These are phyloP conservation scores for Contarinia nasturtii DNA, from an alignment of 1,140 invertebrate genomes.

Conservation along the genomic window DNA sequence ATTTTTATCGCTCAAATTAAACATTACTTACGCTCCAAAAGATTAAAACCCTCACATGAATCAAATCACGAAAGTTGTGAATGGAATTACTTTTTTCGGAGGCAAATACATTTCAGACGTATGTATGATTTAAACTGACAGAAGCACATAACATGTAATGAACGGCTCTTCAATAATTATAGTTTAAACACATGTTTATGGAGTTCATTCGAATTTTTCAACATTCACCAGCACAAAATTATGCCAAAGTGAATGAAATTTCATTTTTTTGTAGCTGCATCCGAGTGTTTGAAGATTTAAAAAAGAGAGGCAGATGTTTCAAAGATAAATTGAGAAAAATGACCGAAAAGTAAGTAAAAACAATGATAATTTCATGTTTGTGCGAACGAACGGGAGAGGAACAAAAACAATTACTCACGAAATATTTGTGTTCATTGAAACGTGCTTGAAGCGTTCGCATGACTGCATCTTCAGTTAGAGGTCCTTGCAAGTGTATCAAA, in stretches of 20 bases:
- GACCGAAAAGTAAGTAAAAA: neutral
- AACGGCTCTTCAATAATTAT: too few relatives aligned
- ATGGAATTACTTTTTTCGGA: conserved; percentile 13
- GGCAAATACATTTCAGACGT: too few relatives aligned
- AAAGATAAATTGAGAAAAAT: neutral
- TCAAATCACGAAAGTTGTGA: conserved; percentile 6
- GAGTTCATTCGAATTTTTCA: conserved; percentile 4
- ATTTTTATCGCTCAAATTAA: too few relatives aligned
- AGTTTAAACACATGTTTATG: too few relatives aligned
- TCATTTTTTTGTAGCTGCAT: conserved; percentile 5
- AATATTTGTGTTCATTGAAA: conserved; percentile 69
- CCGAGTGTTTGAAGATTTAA: too few relatives aligned
- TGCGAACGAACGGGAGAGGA: conserved; percentile 1
- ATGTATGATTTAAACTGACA: too few relatives aligned
- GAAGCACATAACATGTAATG: too few relatives aligned
- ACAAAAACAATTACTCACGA: conserved; percentile 45
- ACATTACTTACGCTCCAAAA: too few relatives aligned
- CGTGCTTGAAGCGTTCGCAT: conserved; percentile 75
- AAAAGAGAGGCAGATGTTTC: too few relatives aligned
- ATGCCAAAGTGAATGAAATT: conserved; percentile 12
- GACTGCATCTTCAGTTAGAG: conserved; percentile 82
- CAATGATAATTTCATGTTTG: neutral
- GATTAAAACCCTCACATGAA: too few relatives aligned
- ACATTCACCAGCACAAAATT: conserved; percentile 8
- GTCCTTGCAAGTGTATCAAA: conserved; percentile 76